phyloP scores from a whole-genome alignment of 2,113 vertebrate genomes.

The Chloroceryle aenea region DNA sequence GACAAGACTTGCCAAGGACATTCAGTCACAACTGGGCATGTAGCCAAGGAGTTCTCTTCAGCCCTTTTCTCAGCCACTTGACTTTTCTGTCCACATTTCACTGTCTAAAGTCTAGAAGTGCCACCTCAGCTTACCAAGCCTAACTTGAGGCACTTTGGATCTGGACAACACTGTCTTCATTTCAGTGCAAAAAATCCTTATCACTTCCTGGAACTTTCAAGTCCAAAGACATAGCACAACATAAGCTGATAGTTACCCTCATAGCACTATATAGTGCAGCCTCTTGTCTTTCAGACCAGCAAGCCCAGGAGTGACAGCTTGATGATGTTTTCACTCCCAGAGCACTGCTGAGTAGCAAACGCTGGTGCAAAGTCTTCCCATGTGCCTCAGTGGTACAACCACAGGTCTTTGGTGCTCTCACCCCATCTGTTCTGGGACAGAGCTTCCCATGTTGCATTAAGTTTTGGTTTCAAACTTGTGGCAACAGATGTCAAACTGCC shows the following conservation, averaged over 20 bases:
- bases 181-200: neutral
- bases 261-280: neutral
- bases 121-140: neutral
- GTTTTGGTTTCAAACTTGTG: neutral
- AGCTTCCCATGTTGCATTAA: neutral
- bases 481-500: neutral
- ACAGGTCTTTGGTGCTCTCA: neutral
- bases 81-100: neutral
- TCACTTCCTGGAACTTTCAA: neutral
- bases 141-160: neutral
- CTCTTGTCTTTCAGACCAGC: neutral
- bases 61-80: neutral
- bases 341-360: neutral
- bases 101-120: neutral
- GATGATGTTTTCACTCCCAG: neutral
- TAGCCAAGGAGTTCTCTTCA: constrained; percentile 31
- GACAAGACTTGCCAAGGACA: constrained; percentile 50
- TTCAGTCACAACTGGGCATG: neutral
- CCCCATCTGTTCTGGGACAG: neutral
- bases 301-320: neutral
- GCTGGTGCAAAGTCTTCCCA: neutral
- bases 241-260: neutral
- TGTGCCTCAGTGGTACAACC: neutral
- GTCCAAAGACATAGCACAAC: neutral
- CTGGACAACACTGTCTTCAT: neutral